Evolutionary conservation across 2,888 invertebrate genomes (phyloP), one percentile per base, ranked within the genome.

Genomic region (Orthosia cruda): DNA sequence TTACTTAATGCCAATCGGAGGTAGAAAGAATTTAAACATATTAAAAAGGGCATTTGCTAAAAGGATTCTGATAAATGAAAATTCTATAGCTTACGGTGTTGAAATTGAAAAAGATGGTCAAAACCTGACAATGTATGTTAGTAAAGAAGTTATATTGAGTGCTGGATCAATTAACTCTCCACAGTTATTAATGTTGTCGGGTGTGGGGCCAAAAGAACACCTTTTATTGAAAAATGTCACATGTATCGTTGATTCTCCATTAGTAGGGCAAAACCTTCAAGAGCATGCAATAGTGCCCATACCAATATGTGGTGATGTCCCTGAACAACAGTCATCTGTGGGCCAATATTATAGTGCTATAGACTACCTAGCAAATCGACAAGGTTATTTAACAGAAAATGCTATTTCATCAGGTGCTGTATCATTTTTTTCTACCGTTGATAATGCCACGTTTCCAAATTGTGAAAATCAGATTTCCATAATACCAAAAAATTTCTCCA

Each of bases 211-310:
- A 2, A 7, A 47, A 32, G 45, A 58, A 58, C 47, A 67, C n/a
- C 26, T 67, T 67, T 12, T 20, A 16, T 47, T 26, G 32, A 67
- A 26, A 26, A 57, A 67, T 45, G 9, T 66, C 16, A 58, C 47
- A 9, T 49, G 26, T 49, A 2, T 68, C 45, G 32, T 59, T 59
- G 47, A 68, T 32, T 59, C 67, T n/a, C 59, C 93, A 0, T 75
- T 71, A 57, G 95, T 96, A 0, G 96, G 96, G 0, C 74, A 89
- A 49, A 95, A 96, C 83, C 89, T 96, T 2, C 94, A 95, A 70
- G 95, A 96, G 70, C 96, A 96, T 84, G 88, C 57, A 5, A 57
- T 65, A 40, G 20, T 71, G 23, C 77, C 73, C 11, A 50, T 81
- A 45, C 69, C 71, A 23, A 71, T 68, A 20, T 59, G 4, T 49